A percentile compares a stretch with the other conserved stretches of the same genome.
phyloP scores from a whole-genome alignment of 2,888 invertebrate genomes.

The Chloroclystis v-ata region DNA sequence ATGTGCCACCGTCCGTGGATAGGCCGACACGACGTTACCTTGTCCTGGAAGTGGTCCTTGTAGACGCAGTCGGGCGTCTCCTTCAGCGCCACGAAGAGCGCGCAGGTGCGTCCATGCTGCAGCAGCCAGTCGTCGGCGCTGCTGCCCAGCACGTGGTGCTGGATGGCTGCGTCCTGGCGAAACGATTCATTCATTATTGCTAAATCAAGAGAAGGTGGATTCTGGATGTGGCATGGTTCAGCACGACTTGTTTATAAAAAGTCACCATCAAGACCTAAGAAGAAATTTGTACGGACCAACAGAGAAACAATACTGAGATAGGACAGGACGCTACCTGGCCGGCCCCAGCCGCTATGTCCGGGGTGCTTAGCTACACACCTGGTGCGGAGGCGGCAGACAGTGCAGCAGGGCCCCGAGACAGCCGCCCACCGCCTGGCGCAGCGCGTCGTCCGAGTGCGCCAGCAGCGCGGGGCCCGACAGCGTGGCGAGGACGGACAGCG shows the following conservation, averaged over 20 bases:
- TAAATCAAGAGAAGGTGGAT: no score
- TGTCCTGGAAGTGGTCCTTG: slow-evolving; percentile 25
- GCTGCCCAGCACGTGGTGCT: slow-evolving; percentile 84
- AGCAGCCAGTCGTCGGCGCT: slow-evolving; percentile 80
- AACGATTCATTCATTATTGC: no score
- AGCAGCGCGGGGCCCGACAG: slow-evolving; percentile 80
- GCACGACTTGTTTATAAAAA: no score
- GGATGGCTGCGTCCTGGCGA: slow-evolving; percentile 80
- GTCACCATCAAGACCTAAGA: no score
- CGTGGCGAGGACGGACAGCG: slow-evolving; percentile 84
- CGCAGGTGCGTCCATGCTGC: slow-evolving; percentile 89
- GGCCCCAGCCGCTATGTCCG: no score
- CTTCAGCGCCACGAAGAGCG: slow-evolving; percentile 91
- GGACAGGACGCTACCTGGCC: no score
- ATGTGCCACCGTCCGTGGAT: no score
- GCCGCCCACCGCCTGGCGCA: slow-evolving; percentile 89
- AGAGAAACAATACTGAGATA: no score
- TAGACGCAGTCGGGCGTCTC: slow-evolving; percentile 81
- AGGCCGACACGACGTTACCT: no score
- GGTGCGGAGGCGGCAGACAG: slow-evolving; percentile 85
- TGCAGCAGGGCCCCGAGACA: slow-evolving; percentile 91
- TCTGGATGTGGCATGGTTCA: no score
- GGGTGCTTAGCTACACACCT: no score
- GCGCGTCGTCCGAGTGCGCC: slow-evolving; percentile 87
- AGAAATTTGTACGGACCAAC: no score